Conservation (phyloP, 2,113 vertebrate genomes). For the Stictonetta naevosa region DNA sequence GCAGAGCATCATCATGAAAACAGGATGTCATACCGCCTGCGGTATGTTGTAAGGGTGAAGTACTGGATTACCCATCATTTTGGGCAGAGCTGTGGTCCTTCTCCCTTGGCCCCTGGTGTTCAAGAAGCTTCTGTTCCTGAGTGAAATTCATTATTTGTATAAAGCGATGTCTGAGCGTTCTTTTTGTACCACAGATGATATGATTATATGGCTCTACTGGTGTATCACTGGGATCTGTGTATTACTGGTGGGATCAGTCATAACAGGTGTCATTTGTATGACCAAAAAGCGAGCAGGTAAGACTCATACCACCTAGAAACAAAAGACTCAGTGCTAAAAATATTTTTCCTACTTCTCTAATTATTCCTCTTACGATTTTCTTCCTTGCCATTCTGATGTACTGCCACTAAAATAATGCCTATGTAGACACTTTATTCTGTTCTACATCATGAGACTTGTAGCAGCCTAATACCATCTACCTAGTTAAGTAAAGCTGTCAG, state of each 20-base stretch:
- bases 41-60: neutral
- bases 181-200: conserved; percentile 45
- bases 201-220: conserved; percentile 71
- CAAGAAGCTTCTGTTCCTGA: neutral
- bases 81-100: neutral
- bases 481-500: neutral
- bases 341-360: neutral
- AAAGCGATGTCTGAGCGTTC: neutral
- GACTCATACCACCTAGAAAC: neutral
- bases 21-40: neutral
- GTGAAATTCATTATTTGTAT: neutral
- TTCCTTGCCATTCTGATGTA: neutral
- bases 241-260: conserved; percentile 73
- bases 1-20: neutral
- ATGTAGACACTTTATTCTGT: neutral
- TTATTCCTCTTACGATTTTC: neutral
- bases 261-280: conserved; percentile 68
- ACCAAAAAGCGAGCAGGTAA: conserved; percentile 72
- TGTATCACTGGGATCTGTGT: conserved; percentile 68
- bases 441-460: neutral
- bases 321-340: neutral
- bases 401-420: neutral
- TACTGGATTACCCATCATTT: neutral
- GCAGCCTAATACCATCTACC: neutral
- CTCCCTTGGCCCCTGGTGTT: neutral